A percentile compares a stretch with the other conserved stretches of the same genome.
Evolutionary conservation across 2,888 invertebrate species (phyloP).

Genomic region (Drosophila paucipuncta): DNA sequence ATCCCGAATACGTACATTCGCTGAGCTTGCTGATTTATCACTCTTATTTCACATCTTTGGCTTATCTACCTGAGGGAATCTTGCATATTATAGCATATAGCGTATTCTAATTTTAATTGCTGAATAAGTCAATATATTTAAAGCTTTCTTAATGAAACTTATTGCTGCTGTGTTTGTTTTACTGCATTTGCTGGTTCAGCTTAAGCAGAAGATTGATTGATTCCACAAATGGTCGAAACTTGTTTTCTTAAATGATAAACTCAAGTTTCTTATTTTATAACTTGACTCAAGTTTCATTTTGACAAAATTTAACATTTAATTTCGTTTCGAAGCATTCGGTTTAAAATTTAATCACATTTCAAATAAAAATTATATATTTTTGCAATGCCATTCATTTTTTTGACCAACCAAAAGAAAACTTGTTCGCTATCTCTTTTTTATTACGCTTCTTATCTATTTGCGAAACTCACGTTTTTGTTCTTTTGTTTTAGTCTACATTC

Average conservation of each 20-base stretch:
- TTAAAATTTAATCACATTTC: neutral
- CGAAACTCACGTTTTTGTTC: neutral
- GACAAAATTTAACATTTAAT: neutral
- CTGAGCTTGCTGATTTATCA: constrained; percentile 30
- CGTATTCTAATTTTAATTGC: neutral
- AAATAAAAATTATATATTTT: neutral
- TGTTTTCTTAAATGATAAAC: neutral
- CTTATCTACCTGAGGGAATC: constrained; percentile 29
- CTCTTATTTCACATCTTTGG: constrained; percentile 28
- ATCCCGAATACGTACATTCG: constrained; percentile 1
- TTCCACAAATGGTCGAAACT: neutral
- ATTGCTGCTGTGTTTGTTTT: neutral
- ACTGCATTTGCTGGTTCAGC: neutral
- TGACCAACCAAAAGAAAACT: neutral
- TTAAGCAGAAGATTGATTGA: neutral
- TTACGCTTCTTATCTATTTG: constrained; percentile 13
- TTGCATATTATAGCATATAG: neutral
- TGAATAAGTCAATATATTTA: neutral
- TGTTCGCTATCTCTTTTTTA: neutral
- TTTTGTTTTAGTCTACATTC: neutral
- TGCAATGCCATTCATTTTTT: neutral
- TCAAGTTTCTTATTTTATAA: neutral
- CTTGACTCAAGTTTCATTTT: neutral
- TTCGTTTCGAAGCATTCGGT: neutral
- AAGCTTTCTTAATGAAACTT: neutral